phyloP scores from a whole-genome alignment of 2,797 vertebrate species.

The Alectoris magna region DNA sequence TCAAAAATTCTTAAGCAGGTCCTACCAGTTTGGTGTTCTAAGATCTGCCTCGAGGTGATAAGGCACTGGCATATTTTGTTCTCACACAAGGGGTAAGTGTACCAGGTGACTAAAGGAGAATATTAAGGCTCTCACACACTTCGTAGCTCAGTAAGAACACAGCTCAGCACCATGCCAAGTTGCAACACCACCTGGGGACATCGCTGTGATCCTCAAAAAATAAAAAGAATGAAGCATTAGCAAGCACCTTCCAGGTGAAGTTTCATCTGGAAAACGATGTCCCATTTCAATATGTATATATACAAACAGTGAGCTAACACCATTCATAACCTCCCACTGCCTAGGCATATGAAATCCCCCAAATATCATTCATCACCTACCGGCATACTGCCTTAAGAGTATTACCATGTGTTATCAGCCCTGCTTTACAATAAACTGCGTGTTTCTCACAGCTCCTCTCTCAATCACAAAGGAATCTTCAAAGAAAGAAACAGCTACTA shows the following conservation, averaged over 20 bases:
- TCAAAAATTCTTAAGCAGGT: background rate
- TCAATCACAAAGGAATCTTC: background rate
- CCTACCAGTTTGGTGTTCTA: background rate
- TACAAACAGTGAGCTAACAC: background rate
- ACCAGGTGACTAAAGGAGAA: background rate
- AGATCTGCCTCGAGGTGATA: background rate
- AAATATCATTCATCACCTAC: background rate
- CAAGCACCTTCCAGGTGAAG: background rate
- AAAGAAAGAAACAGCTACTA: background rate
- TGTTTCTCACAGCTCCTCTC: background rate
- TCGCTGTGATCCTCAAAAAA: background rate
- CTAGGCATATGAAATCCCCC: background rate
- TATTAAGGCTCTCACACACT: background rate
- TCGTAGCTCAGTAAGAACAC: background rate
- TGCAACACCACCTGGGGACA: background rate
- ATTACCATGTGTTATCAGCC: background rate
- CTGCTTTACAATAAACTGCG: background rate
- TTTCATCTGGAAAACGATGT: background rate
- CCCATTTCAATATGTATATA: background rate
- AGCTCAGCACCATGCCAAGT: background rate
- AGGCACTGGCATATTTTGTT: fast-evolving
- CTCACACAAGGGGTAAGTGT: background rate
- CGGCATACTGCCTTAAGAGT: background rate
- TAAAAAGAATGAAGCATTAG: background rate
- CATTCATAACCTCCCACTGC: background rate